phyloP scores from a whole-genome alignment of 2,797 vertebrate genomes.

The Semaprochilodus insignis region DNA sequence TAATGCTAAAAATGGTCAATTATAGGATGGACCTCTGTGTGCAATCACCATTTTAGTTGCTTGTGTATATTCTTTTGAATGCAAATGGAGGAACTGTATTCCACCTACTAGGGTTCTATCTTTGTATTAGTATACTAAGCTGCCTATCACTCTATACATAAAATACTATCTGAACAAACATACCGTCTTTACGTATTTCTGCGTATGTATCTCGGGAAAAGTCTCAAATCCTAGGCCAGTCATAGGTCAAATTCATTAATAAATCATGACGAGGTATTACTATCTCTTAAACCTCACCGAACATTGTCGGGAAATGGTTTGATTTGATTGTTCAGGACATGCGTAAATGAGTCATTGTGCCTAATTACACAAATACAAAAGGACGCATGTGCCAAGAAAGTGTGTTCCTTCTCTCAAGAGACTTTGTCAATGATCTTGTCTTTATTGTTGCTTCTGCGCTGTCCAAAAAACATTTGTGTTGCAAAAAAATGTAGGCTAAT shows the following conservation, averaged over 20 bases:
- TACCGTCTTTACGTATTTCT: not conserved
- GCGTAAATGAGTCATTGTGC: constrained; percentile 29
- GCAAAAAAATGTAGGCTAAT: constrained; percentile 8
- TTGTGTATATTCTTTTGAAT: not conserved
- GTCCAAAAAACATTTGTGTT: not conserved
- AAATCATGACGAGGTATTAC: constrained; percentile 10
- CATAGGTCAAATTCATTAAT: constrained; percentile 30
- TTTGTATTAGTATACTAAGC: not conserved
- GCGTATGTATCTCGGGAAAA: not conserved
- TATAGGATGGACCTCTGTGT: not conserved
- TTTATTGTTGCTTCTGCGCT: not conserved
- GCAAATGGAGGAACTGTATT: not conserved
- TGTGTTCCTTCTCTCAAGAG: constrained; percentile 15
- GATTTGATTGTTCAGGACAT: constrained; percentile 35
- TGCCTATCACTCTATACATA: not conserved
- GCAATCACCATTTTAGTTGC: not conserved
- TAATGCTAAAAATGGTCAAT: not conserved
- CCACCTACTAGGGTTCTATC: not conserved
- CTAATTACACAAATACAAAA: constrained; percentile 53
- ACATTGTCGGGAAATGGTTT: constrained; percentile 30
- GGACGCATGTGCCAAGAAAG: not conserved
- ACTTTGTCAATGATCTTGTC: constrained; percentile 20
- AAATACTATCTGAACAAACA: not conserved
- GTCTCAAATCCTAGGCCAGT: constrained; percentile 12
- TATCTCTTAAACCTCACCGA: constrained; percentile 1